Conservation (phyloP, 1,140 invertebrate genomes). For the Laupala kohalensis region DNA sequence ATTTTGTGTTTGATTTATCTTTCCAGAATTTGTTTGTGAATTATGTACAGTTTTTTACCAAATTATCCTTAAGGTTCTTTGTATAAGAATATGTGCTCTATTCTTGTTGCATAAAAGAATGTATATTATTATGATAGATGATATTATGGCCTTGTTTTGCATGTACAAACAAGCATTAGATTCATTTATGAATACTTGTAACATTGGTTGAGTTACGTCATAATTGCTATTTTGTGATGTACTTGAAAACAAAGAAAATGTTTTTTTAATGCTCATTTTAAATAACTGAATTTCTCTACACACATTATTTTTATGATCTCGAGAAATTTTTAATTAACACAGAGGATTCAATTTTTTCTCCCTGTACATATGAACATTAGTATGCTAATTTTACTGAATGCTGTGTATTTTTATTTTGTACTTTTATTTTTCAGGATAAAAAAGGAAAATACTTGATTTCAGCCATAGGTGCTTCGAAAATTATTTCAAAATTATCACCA, state of each 20-base stretch:
- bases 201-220: neutral
- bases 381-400: no score
- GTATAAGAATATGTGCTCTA: neutral
- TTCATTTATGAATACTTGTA: neutral
- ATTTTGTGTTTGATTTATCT: neutral
- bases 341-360: no score
- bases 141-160: neutral
- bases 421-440: conserved; percentile 14
- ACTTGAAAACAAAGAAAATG: no score
- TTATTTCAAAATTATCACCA: conserved; percentile 3
- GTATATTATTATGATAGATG: neutral
- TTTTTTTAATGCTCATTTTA: no score
- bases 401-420: no score
- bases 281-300: no score
- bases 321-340: no score
- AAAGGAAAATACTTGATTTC: conserved; percentile 8
- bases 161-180: no score
- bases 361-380: no score
- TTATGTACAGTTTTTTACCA: neutral
- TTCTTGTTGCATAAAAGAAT: neutral
- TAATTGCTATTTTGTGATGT: no score
- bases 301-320: no score
- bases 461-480: conserved; percentile 4
- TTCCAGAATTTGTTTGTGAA: neutral
- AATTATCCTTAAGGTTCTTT: neutral